These are phyloP conservation scores for Palythoa grandis DNA, from an alignment of 92 coral and sea anemone species.

Conservation along the genomic window DNA sequence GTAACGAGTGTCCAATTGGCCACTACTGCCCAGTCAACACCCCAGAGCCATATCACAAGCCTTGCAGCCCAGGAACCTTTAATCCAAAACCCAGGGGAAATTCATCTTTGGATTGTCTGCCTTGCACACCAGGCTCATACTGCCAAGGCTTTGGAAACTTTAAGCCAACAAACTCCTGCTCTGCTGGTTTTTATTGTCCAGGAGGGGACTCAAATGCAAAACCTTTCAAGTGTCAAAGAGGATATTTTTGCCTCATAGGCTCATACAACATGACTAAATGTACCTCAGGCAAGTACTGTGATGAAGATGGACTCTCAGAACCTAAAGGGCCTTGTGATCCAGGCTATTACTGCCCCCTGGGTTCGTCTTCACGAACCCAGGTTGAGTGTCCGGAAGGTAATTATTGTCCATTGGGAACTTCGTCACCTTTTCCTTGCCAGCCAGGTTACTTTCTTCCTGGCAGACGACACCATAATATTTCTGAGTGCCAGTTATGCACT, in stretches of 20 bases:
- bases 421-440: conserved; percentile 70
- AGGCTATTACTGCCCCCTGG: conserved; percentile 91
- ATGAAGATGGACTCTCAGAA: conserved; percentile 49
- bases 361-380: conserved; percentile 75
- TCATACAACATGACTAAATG: conserved; percentile 90
- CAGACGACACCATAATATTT: conserved; percentile 65
- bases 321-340: conserved; percentile 83
- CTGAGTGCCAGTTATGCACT: conserved; percentile 76
- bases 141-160: conserved; percentile 85
- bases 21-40: conserved; percentile 81
- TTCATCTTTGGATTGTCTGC: conserved; percentile 77
- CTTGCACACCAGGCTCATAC: conserved; percentile 81
- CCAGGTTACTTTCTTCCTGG: conserved; percentile 91
- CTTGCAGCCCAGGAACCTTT: conserved; percentile 87
- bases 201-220: conserved; percentile 76
- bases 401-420: conserved; percentile 84
- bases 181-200: conserved; percentile 92
- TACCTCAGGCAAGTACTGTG: conserved; percentile 83
- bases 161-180: conserved; percentile 86
- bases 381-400: conserved; percentile 76
- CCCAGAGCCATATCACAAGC: conserved; percentile 72
- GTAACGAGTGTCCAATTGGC: conserved; percentile 86
- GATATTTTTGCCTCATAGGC: conserved; percentile 77
- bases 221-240: conserved; percentile 70
- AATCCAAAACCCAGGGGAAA: conserved; percentile 85